Evolutionary conservation across 2,113 vertebrate genomes (phyloP).

Genomic region (Callipepla californica): DNA sequence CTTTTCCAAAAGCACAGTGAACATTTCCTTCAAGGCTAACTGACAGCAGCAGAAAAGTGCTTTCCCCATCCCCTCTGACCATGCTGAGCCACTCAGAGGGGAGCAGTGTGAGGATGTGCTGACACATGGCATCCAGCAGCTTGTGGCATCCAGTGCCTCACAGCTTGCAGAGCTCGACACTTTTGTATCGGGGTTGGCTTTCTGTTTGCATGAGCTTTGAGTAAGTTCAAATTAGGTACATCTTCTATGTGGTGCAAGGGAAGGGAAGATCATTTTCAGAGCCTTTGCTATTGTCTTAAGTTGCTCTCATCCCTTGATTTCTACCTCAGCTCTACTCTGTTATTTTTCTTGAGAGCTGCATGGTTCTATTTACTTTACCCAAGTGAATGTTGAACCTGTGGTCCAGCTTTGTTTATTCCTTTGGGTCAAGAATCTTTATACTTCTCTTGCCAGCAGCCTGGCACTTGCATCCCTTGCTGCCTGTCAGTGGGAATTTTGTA

Average conservation of each 20-base stretch:
- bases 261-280: not conserved
- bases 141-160: not conserved
- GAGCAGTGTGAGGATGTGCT: not conserved
- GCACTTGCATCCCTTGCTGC: not conserved
- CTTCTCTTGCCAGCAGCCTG: not conserved
- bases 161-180: not conserved
- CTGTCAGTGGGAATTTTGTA: not conserved
- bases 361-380: not conserved
- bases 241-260: not conserved
- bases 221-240: not conserved
- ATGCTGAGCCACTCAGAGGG: fast-evolving
- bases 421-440: not conserved
- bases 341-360: not conserved
- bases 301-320: not conserved
- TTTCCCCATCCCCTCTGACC: not conserved
- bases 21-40: not conserved
- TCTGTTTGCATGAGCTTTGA: not conserved
- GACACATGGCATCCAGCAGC: not conserved
- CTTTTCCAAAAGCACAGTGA: not conserved
- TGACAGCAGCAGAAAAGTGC: not conserved
- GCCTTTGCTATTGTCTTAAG: fast-evolving
- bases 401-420: not conserved
- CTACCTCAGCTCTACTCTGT: not conserved
- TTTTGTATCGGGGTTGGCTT: not conserved
- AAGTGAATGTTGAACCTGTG: not conserved